These are phyloP conservation scores for Spisula solida DNA, from an alignment of 2,888 invertebrate genomes.

Conservation along the genomic window DNA sequence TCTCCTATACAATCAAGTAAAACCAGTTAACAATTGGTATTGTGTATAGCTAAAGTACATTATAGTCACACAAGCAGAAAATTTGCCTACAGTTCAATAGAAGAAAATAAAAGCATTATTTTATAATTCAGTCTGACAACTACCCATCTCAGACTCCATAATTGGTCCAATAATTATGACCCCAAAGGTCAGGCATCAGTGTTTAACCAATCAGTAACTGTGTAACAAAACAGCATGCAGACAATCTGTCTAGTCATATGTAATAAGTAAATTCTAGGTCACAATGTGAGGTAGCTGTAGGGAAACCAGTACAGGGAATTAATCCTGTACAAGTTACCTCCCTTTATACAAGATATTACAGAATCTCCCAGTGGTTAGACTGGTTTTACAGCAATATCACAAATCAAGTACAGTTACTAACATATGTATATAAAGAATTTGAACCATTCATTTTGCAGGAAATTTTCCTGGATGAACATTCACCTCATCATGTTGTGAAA, in stretches of 20 bases:
- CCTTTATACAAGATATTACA: neutral
- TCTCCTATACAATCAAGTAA: neutral
- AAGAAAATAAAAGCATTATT: constrained; percentile 55
- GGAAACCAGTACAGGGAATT: constrained; percentile 9
- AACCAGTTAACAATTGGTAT: neutral
- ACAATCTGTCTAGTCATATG: constrained; percentile 75
- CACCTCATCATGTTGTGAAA: too few species aligned
- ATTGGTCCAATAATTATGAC: constrained; percentile 69
- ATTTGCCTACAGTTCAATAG: constrained; percentile 36
- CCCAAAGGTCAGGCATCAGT: constrained; percentile 62
- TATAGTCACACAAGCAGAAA: neutral
- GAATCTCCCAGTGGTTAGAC: too few species aligned
- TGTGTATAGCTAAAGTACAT: constrained; percentile 12
- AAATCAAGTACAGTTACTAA: too few species aligned
- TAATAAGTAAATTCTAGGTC: constrained; percentile 58
- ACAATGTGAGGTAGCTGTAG: constrained; percentile 29
- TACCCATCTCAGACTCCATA: constrained; percentile 72
- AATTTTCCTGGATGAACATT: too few species aligned
- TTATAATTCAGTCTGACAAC: constrained; percentile 66
- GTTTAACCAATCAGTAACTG: constrained; percentile 69
- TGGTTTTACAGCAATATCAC: too few species aligned
- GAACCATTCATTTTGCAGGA: too few species aligned
- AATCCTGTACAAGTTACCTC: constrained; percentile 11
- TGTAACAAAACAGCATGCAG: constrained; percentile 66
- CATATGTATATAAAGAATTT: too few species aligned